phyloP scores from a whole-genome alignment of 2,888 invertebrate genomes.

The Lottia scabra region DNA sequence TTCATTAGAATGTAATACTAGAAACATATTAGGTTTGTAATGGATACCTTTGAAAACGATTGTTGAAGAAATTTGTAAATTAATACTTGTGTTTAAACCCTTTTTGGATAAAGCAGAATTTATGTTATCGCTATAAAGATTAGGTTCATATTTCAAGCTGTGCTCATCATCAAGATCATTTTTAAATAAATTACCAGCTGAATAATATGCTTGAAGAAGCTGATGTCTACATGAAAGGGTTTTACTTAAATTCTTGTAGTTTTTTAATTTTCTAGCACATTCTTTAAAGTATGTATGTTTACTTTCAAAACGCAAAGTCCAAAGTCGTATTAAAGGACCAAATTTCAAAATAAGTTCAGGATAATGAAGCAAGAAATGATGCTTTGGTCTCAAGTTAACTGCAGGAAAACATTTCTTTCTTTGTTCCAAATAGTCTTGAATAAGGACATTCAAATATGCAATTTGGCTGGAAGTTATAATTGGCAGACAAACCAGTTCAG shows the following conservation, averaged over 20 bases:
- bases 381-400: slow-evolving; percentile 22
- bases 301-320: slow-evolving; percentile 37
- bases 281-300: slow-evolving; percentile 36
- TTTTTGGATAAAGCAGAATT: background rate
- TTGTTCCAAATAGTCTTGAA: slow-evolving; percentile 16
- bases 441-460: slow-evolving; percentile 15
- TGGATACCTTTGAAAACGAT: background rate
- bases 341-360: slow-evolving; percentile 22
- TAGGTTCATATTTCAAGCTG: background rate
- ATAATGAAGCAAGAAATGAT: slow-evolving; percentile 30
- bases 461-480: slow-evolving; percentile 10
- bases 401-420: slow-evolving; percentile 18
- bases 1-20: background rate
- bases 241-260: slow-evolving; percentile 21
- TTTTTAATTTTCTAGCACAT: slow-evolving; percentile 26
- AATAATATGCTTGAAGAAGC: background rate
- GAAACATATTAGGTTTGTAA: background rate
- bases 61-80: background rate
- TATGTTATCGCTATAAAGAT: background rate
- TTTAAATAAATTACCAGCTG: background rate
- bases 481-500: too few species aligned
- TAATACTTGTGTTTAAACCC: background rate
- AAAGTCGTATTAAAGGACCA: slow-evolving; percentile 13
- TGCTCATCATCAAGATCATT: background rate
- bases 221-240: background rate